These are phyloP conservation scores for Diplodus puntazzo DNA, from an alignment of 2,797 vertebrate species.

Conservation along the genomic window DNA sequence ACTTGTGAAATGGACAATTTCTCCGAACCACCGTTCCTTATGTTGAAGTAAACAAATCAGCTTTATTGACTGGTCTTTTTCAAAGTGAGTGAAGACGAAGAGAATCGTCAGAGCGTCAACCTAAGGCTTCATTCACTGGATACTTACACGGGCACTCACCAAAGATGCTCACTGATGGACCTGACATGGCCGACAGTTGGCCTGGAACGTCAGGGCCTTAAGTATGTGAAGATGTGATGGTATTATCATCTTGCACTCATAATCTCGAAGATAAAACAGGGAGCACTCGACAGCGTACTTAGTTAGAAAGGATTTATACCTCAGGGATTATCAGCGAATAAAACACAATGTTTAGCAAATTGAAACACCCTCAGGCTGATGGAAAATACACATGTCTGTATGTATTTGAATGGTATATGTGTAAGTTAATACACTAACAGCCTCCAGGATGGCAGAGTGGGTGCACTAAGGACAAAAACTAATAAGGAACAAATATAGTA, in stretches of 20 bases:
- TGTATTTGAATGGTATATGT: not conserved
- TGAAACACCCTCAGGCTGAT: slow-evolving; percentile 26
- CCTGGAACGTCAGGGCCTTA: slow-evolving; percentile 2
- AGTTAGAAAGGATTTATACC: slow-evolving; percentile 56
- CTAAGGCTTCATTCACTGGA: too few relatives aligned
- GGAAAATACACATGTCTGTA: not conserved
- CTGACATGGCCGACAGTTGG: too few relatives aligned
- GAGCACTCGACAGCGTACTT: slow-evolving; percentile 43
- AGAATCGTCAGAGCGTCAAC: too few relatives aligned
- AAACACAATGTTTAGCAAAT: slow-evolving; percentile 32
- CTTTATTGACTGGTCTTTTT: too few relatives aligned
- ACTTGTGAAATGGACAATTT: too few relatives aligned
- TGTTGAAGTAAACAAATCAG: too few relatives aligned
- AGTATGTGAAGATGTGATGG: slow-evolving; percentile 46
- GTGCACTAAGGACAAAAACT: not conserved
- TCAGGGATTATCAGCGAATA: slow-evolving; percentile 51
- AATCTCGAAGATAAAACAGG: slow-evolving; percentile 51
- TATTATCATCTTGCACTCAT: slow-evolving; percentile 56
- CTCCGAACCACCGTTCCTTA: too few relatives aligned
- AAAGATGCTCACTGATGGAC: too few relatives aligned
- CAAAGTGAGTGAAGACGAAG: too few relatives aligned
- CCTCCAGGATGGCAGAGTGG: not conserved
- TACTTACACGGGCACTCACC: too few relatives aligned
- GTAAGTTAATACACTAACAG: not conserved
- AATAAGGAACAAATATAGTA: slow-evolving; percentile 16